Base-by-base conservation (phyloP, 2,888 invertebrate genomes). In the Hetaerina titia region DNA sequence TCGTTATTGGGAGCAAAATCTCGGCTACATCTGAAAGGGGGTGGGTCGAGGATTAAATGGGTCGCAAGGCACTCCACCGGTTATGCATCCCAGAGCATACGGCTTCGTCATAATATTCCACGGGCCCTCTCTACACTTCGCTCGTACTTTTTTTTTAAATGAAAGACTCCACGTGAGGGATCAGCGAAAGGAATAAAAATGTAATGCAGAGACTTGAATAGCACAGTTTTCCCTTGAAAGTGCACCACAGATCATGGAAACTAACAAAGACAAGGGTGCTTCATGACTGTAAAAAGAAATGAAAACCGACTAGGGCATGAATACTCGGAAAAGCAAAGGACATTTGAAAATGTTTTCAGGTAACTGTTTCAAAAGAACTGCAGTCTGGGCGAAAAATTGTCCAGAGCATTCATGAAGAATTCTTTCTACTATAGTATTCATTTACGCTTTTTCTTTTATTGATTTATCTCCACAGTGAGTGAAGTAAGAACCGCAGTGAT, bases 1-100 rank as follows among this genome's bases (percentile, higher is more conserved):
- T 81, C 81, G 31, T 81, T 81, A 31, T 81, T 81, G 25, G 81
- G 81, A 11, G 81, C 81, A 22, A 81, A 31, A 81, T 81, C 81
- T 81, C 22, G 25, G 81, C 11, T 31, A 31, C 13, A 31, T 81
- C 81, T 81, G 22, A 6, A n/a, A n/a, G 69, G 45, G 45, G 45
- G 45, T 45, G 45, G 45, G 69, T 31, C 11, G 81, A 15, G 31
- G 13, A 31, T 13, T 25, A 81, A 81, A 81, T 81, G 25, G 81
- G 81, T 81, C 81, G 31, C 81, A 4, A 31, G 31, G 1, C 81
- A 81, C 81, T 81, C 7, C 25, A 81, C 25, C 81, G 31, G 81
- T 81, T 81, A 81, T 81, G 81, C 81, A 81, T 81, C 25, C 81
- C 31, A 2, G 81, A 6, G 69, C 22, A 69, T n/a, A 17, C n/a